phyloP scores from a whole-genome alignment of 2,888 invertebrate species.

The Epirrhoe alternata region DNA sequence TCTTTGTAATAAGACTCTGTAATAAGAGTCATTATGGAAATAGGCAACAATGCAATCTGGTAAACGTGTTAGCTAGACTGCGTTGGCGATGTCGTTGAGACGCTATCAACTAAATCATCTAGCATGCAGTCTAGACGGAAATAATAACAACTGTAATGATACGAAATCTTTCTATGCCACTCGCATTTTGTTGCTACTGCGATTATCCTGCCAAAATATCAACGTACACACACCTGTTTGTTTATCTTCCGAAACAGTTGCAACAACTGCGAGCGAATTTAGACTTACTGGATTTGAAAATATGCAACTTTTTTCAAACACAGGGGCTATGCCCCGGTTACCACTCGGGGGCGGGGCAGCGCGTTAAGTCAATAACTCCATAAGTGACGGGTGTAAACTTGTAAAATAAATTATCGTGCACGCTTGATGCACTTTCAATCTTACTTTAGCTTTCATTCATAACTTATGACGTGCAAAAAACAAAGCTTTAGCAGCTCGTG shows the following conservation, averaged over 20 bases:
- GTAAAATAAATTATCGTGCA: constrained; percentile 73
- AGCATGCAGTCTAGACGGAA: constrained; percentile 54
- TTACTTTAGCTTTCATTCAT: constrained; percentile 60
- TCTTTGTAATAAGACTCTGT: constrained; percentile 28
- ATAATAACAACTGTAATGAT: constrained; percentile 53
- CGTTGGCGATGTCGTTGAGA: constrained; percentile 55
- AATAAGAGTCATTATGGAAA: constrained; percentile 36
- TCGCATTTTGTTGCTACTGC: constrained; percentile 45
- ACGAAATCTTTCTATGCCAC: constrained; percentile 52
- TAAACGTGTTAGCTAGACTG: constrained; percentile 49
- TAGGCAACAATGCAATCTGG: constrained; percentile 49
- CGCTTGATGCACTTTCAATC: constrained; percentile 77
- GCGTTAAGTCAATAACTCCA: constrained; percentile 68
- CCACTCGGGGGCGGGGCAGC: constrained; percentile 66
- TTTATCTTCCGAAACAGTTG: constrained; percentile 69
- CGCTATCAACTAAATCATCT: constrained; percentile 51
- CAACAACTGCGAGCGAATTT: constrained; percentile 70
- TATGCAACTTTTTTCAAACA: constrained; percentile 69
- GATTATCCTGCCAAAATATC: constrained; percentile 58
- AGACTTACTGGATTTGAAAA: constrained; percentile 64
- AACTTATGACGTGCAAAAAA: constrained; percentile 44
- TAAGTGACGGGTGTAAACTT: constrained; percentile 75
- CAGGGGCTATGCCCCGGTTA: constrained; percentile 65
- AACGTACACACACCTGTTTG: constrained; percentile 61
- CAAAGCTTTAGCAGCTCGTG: constrained; percentile 38